Evolutionary conservation across 2,888 invertebrate species (phyloP), one percentile per base, ranked within the genome.

Genomic region (Agriotes lineatus): DNA sequence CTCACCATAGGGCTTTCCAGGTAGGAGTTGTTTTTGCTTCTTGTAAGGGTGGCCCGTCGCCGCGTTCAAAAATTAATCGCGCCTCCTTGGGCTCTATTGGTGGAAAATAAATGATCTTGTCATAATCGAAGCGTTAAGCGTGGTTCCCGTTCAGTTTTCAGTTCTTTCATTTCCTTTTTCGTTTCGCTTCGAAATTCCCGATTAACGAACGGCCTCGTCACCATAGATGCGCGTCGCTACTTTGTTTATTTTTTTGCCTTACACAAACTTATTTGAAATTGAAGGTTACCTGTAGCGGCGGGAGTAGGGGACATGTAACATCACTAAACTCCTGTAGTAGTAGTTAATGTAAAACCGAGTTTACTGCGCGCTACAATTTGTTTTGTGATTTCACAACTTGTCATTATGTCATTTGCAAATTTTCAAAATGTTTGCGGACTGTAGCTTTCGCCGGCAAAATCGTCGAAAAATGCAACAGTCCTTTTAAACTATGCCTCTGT

Each of bases 1-100:
- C 87, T 76, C 87, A 87, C 77, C 86, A 90, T 80, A 89, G 91
- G 82, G 89, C 87, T 72, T 88, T 92, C 82, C 92, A 92, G 89
- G 93, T 93, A 83, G 52, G 30, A 10, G 12, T 25, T 20, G 12
- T 50, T 2, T 50, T 25, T 48, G n/a, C 33, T 56, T 42, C 44
- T 50, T 62, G 14, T 50, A 35, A 50, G 16, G 10, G 37, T 48
- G 48, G 18, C 19, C 12, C 39, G 16, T 50, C 25, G 35, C n/a
- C 9, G 19, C 39, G 6, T 56, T 57, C 25, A 48, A 50, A 48
- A 59, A 65, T 65, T 65, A 65, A 65, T 65, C 56, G 33, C 25
- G 19, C 50, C 37, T 64, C 25, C 52, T 39, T 52, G 20, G 18
- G 25, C 33, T 57, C 35, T 64, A 45, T 56, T 57, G 45, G 57